Percentiles rank a stretch among this genome's conserved stretches.
These are phyloP conservation scores for Rhinopomastus cyanomelas DNA, from an alignment of 2,113 vertebrate species.

Conservation along the genomic window DNA sequence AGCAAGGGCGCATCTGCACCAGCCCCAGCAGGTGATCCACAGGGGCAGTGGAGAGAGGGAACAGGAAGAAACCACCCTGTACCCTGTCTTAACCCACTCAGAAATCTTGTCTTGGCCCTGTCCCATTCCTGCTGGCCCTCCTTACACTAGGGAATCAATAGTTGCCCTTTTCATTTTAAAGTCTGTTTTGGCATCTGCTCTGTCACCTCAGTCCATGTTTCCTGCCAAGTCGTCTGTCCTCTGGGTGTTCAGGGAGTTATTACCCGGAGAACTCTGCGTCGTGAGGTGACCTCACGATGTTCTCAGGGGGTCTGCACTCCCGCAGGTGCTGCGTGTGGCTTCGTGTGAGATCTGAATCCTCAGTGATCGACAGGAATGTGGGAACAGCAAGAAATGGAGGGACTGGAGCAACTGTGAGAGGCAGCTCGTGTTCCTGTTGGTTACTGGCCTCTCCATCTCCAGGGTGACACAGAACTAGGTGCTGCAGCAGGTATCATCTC, in stretches of 20 bases:
- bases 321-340: not conserved
- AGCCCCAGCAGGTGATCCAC: accelerated
- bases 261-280: not conserved
- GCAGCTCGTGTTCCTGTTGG: not conserved
- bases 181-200: not conserved
- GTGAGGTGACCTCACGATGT: not conserved
- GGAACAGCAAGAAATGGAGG: not conserved
- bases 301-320: not conserved
- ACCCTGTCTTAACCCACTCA: not conserved
- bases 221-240: not conserved
- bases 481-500: not conserved
- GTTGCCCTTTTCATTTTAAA: not conserved
- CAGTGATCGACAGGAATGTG: not conserved
- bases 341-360: not conserved
- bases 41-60: not conserved
- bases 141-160: not conserved
- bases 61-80: accelerated
- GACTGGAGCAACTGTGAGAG: not conserved
- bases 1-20: not conserved
- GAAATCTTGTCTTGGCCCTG: too few relatives aligned
- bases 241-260: not conserved
- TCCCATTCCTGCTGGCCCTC: too few relatives aligned
- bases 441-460: not conserved
- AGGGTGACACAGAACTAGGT: not conserved
- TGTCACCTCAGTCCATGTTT: not conserved